Base-by-base conservation (phyloP, 2,113 vertebrate genomes). In the Pelobates fuscus region DNA sequence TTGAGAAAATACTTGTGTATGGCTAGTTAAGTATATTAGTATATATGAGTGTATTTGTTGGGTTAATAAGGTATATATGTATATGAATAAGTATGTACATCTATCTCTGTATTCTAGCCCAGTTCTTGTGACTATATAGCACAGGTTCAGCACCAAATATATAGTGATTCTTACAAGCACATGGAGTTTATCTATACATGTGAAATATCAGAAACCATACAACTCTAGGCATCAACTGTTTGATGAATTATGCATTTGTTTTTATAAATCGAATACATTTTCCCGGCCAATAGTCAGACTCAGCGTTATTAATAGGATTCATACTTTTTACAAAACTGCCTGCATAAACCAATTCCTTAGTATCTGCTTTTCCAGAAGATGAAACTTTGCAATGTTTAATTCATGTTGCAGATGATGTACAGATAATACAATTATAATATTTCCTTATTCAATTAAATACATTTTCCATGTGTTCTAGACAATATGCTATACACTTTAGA, bases 371-470 rank as follows among this genome's bases (percentile, higher is more conserved):
- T 71, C 41, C 57, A 71, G 57, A 62, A 71, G 55, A 62, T 62
- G 58, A 61, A 71, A 60, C 57, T 71, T 61, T 62, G 61, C 41
- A 29, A 71, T 71, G 37, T 71, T 61, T 71, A 71, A 71, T 62
- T 71, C 69, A 62, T 62, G 69, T 15, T 46, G 2, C 58, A 30
- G 41, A 14, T 17, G 41, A 46, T 29, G 25, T 46, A 71, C 27
- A 62, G 30, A 54, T 58, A 57, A 58, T 69, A 30, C 5, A 49
- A 69, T 69, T 58, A 46, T 58, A 69, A 69, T 69, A 69, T 69
- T 69, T 69, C 57, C 52, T 25, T 54, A 57, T 69, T 57, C 67
- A 69, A 69, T 69, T 41, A 69, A 20, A 54, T 24, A 57, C 30
- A 32, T 41, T 24, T 58, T 21, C 17, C 8, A 12, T 18, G 18